Percentiles rank a stretch among this genome's conserved stretches.
These are phyloP conservation scores for Zoanthus sociatus DNA, from an alignment of 92 coral and sea anemone species.

Conservation along the genomic window DNA sequence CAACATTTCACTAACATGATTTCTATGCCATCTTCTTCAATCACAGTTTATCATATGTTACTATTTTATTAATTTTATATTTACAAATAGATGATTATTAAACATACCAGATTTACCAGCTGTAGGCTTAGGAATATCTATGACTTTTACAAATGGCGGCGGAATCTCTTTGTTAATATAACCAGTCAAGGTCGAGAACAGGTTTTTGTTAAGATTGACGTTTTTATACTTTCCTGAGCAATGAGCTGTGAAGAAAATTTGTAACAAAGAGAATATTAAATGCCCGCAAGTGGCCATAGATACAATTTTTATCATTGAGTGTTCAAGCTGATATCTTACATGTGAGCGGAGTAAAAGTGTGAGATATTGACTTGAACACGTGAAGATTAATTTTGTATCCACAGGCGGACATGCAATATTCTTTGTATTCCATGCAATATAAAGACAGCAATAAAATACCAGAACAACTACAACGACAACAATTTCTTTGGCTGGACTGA, in stretches of 20 bases:
- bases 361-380: too few species aligned
- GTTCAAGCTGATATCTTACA: too few species aligned
- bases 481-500: too few species aligned
- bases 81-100: not conserved
- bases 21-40: not conserved
- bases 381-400: too few species aligned
- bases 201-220: conserved; percentile 56
- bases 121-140: not conserved
- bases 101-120: not conserved
- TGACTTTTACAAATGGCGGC: not conserved
- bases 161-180: conserved; percentile 56
- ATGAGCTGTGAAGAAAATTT: conserved; percentile 63
- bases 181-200: conserved; percentile 77
- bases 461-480: too few species aligned
- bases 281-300: not conserved
- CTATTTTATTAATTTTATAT: not conserved
- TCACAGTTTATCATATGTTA: not conserved
- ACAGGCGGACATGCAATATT: too few species aligned
- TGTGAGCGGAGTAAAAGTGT: too few species aligned
- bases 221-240: conserved; percentile 81
- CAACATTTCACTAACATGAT: not conserved
- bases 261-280: not conserved
- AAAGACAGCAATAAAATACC: too few species aligned
- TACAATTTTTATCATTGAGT: too few species aligned
- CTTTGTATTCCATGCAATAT: too few species aligned